These are phyloP conservation scores for Echeneis naucrates DNA, from an alignment of 2,797 vertebrate species.

Conservation along the genomic window DNA sequence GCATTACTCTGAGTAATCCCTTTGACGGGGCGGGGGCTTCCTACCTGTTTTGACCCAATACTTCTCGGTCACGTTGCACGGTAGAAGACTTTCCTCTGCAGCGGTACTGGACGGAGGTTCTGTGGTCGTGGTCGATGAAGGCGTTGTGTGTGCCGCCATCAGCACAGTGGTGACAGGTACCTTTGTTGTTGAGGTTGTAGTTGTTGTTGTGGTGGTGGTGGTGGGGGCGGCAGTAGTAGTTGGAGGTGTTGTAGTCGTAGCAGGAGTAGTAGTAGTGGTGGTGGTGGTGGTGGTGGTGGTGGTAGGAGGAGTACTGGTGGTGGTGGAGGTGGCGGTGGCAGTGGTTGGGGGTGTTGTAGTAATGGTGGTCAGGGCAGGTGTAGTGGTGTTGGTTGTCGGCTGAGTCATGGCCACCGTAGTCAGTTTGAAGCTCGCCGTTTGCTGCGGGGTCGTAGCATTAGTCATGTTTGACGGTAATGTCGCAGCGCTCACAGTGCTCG, in stretches of 20 bases:
- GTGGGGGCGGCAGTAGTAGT: constrained; percentile 34
- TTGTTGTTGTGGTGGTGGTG: constrained; percentile 21
- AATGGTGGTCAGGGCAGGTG: constrained; percentile 81
- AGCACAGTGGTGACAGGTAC: constrained; percentile 54
- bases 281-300: constrained; percentile 76
- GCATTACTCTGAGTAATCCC: neutral
- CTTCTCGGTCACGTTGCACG: constrained; percentile 92
- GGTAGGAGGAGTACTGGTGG: constrained; percentile 72
- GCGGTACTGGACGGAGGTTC: constrained; percentile 75
- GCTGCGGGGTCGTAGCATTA: constrained; percentile 69
- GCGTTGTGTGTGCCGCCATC: constrained; percentile 66
- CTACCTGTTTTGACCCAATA: constrained; percentile 94
- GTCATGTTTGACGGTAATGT: constrained; percentile 34
- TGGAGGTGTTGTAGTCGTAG: too few species aligned
- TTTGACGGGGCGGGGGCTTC: constrained; percentile 10
- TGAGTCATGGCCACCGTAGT: constrained; percentile 70
- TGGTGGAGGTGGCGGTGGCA: constrained; percentile 76
- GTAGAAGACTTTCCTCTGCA: constrained; percentile 82
- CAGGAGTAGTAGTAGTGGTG: constrained; percentile 48
- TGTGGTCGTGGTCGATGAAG: constrained; percentile 76
- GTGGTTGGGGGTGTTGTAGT: constrained; percentile 62
- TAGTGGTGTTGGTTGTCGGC: constrained; percentile 74
- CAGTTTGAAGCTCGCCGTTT: constrained; percentile 76
- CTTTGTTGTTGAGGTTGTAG: constrained; percentile 53
- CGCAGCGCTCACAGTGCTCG: constrained; percentile 22